Conservation (phyloP, 2,113 vertebrate genomes). For the Candoia aspera region DNA sequence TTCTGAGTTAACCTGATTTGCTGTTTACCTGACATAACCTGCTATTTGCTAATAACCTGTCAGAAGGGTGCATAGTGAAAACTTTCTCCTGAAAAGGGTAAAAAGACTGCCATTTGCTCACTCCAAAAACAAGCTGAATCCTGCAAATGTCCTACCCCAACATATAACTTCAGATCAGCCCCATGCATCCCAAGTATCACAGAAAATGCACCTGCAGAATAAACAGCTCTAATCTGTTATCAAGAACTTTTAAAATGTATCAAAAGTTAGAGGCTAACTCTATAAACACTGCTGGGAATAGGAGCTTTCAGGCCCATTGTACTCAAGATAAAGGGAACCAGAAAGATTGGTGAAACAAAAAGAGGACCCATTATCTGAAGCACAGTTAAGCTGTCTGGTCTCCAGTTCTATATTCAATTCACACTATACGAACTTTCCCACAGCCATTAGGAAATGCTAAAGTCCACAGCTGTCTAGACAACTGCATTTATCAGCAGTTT, state of each 20-base stretch:
- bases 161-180: neutral
- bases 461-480: neutral
- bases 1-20: neutral
- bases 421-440: slow-evolving; percentile 39
- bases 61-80: neutral
- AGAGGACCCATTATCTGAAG: neutral
- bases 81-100: neutral
- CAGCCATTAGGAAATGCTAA: slow-evolving; percentile 32
- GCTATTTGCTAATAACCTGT: neutral
- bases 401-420: neutral
- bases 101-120: neutral
- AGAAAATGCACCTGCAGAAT: slow-evolving; percentile 5
- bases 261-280: neutral
- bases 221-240: neutral
- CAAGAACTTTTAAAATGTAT: neutral
- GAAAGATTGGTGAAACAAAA: neutral
- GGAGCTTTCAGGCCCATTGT: neutral
- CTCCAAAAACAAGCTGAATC: neutral
- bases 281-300: neutral
- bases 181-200: neutral
- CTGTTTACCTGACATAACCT: neutral
- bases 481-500: neutral
- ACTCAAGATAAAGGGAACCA: neutral
- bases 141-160: neutral
- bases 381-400: neutral